Base-by-base conservation (phyloP, 2,888 invertebrate species). In the Xestia sexstrigata region DNA sequence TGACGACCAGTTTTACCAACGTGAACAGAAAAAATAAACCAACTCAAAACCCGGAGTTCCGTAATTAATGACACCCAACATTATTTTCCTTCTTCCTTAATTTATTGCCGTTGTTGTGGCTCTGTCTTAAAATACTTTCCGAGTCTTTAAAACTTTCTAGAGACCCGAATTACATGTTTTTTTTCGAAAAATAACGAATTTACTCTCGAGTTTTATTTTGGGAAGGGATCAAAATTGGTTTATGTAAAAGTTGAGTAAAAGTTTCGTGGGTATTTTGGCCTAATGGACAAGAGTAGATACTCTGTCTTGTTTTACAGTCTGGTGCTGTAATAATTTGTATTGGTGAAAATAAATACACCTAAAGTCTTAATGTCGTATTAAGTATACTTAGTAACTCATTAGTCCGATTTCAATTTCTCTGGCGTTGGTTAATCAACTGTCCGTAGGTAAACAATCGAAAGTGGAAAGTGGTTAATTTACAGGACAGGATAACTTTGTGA, bases 81-180 rank as follows among this genome's bases (percentile, higher is more conserved):
- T 72, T 62, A 74, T 77, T 69, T 68, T 42, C 6, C 80, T 74
- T 81, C 68, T 75, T 35, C 71, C 70, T 69, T 75, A 77, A 87
- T 82, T 79, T 82, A 79, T 84, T 85, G 78, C 77, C 81, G 63
- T 85, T 85, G 84, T 87, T 85, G 85, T 79, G 85, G 84, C 71
- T 70, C 63, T 74, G 47, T 67, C 78, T 82, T 82, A 67, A 74
- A 76, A 76, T 84, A 87, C 72, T 84, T 81, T 72, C 70, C 17
- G 72, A 78, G 76, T 69, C 66, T 78, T 87, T 76, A 66, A 71
- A 87, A 85, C 77, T 85, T 87, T 30, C 49, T 26, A 52, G 79
- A 45, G 83, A 65, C 63, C 67, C 62, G 15, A 79, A 84, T 84
- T 87, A 76, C 67, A 71, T 70, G 69, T 69, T 74, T 78, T 76